phyloP scores from a whole-genome alignment of 2,888 invertebrate genomes.

The Chrysopilus asiliformis region DNA sequence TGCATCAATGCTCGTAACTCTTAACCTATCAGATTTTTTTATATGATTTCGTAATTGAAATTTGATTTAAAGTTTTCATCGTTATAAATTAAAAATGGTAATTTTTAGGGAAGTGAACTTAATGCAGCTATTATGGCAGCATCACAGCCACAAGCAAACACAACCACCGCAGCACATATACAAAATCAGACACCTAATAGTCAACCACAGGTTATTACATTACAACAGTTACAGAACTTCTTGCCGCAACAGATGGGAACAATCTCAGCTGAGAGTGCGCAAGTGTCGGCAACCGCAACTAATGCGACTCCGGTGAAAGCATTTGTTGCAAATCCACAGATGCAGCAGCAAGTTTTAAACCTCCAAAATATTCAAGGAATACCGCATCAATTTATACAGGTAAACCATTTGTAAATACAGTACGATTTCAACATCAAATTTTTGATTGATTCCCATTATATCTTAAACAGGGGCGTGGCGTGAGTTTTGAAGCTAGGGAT shows the following conservation, averaged over 20 bases:
- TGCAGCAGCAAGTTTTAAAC: conserved; percentile 20
- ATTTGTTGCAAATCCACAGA: conserved; percentile 18
- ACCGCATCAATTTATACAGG: conserved; percentile 23
- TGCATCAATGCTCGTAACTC: background rate
- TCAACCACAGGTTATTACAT: conserved; percentile 18
- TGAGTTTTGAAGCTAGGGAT: too few relatives aligned
- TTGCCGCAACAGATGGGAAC: conserved; percentile 19
- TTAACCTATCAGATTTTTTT: background rate
- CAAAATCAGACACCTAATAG: conserved; percentile 13
- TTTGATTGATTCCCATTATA: too few relatives aligned
- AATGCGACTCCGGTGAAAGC: conserved; percentile 19
- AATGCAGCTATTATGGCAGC: conserved; percentile 20
- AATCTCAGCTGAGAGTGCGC: conserved; percentile 11
- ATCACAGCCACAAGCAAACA: conserved; percentile 17
- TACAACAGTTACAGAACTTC: conserved; percentile 20
- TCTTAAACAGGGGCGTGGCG: too few relatives aligned
- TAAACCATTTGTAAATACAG: too few relatives aligned
- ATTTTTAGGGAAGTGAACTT: conserved; percentile 17
- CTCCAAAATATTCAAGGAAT: conserved; percentile 19
- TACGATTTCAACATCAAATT: too few relatives aligned
- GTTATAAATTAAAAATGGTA: too few relatives aligned
- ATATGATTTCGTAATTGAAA: too few relatives aligned
- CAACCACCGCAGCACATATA: conserved; percentile 13
- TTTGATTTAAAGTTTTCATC: too few relatives aligned
- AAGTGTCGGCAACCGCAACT: conserved; percentile 13